Evolutionary conservation across 92 coral and sea anemone species (phyloP).

Genomic region (Phenganax marumi): DNA sequence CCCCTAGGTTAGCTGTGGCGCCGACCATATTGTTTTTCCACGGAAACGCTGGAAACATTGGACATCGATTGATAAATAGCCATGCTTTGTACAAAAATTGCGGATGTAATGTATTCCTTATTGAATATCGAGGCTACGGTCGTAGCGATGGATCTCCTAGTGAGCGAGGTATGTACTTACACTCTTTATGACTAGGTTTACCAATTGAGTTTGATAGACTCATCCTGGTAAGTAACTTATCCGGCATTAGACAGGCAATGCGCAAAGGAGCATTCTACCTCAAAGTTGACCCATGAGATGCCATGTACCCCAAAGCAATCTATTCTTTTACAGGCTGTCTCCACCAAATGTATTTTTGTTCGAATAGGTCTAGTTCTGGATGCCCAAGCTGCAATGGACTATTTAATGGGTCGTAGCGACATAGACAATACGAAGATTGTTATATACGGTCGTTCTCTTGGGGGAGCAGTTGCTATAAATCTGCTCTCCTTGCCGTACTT

Average conservation of each 20-base stretch:
- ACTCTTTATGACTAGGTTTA: neutral
- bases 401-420: conserved; percentile 80
- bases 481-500: conserved; percentile 71
- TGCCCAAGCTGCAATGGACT: conserved; percentile 86
- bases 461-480: conserved; percentile 93
- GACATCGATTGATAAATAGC: conserved; percentile 81
- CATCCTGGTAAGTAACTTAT: neutral
- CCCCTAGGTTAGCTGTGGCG: conserved; percentile 70
- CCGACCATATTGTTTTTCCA: conserved; percentile 87
- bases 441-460: conserved; percentile 91
- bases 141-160: conserved; percentile 96
- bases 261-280: too few relatives aligned
- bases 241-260: neutral
- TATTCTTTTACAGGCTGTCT: too few relatives aligned
- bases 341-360: neutral
- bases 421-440: conserved; percentile 82
- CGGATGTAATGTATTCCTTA: conserved; percentile 90
- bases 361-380: conserved; percentile 75
- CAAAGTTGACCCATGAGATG: too few relatives aligned
- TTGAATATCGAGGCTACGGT: conserved; percentile 96
- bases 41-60: conserved; percentile 97
- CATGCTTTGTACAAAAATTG: conserved; percentile 77
- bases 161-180: conserved; percentile 73
- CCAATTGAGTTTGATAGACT: neutral
- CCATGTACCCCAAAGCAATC: too few relatives aligned